A percentile compares a stretch with the other conserved stretches of the same genome.
Evolutionary conservation across 2,797 vertebrate genomes (phyloP).

Genomic region (Semaprochilodus insignis): DNA sequence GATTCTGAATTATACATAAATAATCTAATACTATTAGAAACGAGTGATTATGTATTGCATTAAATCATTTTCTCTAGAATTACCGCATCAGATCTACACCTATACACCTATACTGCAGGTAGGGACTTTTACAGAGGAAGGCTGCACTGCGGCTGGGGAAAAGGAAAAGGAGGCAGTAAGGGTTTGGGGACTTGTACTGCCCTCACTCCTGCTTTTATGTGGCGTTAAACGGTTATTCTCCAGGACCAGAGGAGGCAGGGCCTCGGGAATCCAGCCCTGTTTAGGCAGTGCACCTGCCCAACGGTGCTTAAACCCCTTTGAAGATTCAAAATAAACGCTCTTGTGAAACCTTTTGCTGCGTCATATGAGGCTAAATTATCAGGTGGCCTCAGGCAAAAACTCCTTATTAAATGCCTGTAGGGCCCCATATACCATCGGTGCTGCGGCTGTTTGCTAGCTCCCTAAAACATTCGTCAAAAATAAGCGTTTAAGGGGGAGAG

Average conservation of each 20-base stretch:
- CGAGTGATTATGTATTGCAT: background rate
- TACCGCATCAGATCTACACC: background rate
- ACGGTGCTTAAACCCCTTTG: constrained; percentile 44
- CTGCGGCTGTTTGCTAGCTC: constrained; percentile 20
- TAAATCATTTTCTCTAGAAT: background rate
- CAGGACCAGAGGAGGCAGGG: constrained; percentile 50
- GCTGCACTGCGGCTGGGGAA: background rate
- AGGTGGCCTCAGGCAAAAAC: constrained; percentile 27
- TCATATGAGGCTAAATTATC: constrained; percentile 34
- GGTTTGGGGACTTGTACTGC: constrained; percentile 53
- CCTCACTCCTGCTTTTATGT: constrained; percentile 64
- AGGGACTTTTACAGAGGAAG: background rate
- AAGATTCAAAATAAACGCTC: constrained; percentile 46
- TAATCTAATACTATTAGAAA: background rate
- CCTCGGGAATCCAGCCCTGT: constrained; percentile 40
- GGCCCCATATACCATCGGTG: background rate
- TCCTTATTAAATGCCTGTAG: constrained; percentile 11
- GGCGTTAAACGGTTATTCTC: constrained; percentile 59
- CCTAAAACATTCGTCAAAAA: constrained; percentile 21
- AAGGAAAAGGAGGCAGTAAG: constrained; percentile 24
- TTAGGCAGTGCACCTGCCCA: constrained; percentile 52
- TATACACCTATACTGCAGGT: background rate
- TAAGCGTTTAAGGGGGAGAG: constrained; percentile 6
- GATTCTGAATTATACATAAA: too few species aligned
- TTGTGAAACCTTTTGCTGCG: constrained; percentile 38